Conservation (phyloP, 1,140 invertebrate species). For the Grapholita molesta region DNA sequence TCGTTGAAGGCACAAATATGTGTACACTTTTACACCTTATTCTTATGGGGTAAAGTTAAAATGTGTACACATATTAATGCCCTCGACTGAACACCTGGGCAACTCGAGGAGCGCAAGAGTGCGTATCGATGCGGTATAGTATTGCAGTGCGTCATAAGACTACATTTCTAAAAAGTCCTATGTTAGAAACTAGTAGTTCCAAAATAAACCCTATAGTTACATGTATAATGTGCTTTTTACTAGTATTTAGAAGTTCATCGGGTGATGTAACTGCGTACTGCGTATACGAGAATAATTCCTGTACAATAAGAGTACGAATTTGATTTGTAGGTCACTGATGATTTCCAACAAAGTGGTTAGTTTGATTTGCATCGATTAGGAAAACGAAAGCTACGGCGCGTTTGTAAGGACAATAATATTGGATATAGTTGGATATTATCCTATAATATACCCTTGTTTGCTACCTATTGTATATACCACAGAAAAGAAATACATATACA, state of each 20-base stretch:
- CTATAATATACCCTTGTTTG: too few relatives aligned
- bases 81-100: too few relatives aligned
- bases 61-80: too few relatives aligned
- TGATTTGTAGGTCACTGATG: neutral
- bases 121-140: conserved; percentile 35
- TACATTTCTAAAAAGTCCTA: neutral
- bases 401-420: too few relatives aligned
- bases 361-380: too few relatives aligned
- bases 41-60: too few relatives aligned
- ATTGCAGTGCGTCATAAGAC: conserved; percentile 49
- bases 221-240: neutral
- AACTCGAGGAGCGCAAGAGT: conserved; percentile 18
- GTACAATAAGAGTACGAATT: neutral
- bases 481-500: too few relatives aligned
- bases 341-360: neutral
- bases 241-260: neutral
- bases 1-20: too few relatives aligned
- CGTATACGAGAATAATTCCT: neutral
- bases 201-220: neutral
- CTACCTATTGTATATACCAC: too few relatives aligned
- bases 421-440: too few relatives aligned
- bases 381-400: too few relatives aligned
- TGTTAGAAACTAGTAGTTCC: neutral
- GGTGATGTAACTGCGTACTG: neutral
- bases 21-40: too few relatives aligned